These are phyloP conservation scores for Serrognathus titanus DNA, from an alignment of 2,888 invertebrate genomes.

Conservation along the genomic window DNA sequence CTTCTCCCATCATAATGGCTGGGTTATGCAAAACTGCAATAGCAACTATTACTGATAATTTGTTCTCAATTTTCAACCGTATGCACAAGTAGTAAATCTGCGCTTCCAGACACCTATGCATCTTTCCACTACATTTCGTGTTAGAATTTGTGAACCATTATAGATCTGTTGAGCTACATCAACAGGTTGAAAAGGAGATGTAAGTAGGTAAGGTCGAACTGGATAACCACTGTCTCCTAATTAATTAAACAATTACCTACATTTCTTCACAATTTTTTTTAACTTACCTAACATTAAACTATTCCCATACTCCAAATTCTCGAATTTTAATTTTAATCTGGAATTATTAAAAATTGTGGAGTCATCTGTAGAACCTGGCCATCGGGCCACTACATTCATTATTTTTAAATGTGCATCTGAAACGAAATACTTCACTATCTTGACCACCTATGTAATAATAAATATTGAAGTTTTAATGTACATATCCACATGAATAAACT, in stretches of 20 bases:
- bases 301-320: slow-evolving; percentile 17
- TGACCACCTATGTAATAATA: slow-evolving; percentile 14
- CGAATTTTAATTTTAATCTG: slow-evolving; percentile 20
- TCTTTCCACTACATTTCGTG: no score
- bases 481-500: no score
- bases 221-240: slow-evolving; percentile 17
- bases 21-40: no score
- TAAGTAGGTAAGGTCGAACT: slow-evolving; percentile 20
- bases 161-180: no score
- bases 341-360: slow-evolving; percentile 26
- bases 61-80: no score
- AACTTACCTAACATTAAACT: slow-evolving; percentile 24
- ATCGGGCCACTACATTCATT: slow-evolving; percentile 20
- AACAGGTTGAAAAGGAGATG: slow-evolving; percentile 12
- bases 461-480: no score
- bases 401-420: slow-evolving; percentile 24
- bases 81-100: no score
- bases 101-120: no score
- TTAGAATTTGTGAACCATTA: no score
- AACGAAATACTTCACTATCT: slow-evolving; percentile 23
- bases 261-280: neutral
- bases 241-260: neutral
- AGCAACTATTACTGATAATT: no score
- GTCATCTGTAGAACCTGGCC: slow-evolving; percentile 32
- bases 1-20: no score